These are phyloP conservation scores for Berghia stephanieae DNA, from an alignment of 1,140 invertebrate genomes.

Conservation along the genomic window DNA sequence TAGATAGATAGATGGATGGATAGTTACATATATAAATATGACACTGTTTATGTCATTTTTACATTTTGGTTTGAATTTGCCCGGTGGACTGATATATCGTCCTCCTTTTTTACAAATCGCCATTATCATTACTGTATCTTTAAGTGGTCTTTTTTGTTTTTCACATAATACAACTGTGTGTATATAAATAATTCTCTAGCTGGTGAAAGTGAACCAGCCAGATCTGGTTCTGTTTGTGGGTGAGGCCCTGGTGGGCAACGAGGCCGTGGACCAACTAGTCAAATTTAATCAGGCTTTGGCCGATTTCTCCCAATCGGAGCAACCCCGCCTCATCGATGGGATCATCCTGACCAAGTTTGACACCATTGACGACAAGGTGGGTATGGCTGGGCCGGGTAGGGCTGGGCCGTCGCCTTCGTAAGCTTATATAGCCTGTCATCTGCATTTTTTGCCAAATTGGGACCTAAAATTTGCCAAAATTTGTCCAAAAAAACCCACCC, in stretches of 20 bases:
- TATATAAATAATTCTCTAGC: conserved; percentile 60
- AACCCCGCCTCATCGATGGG: conserved; percentile 82
- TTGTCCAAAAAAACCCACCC: too few species aligned
- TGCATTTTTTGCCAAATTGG: too few species aligned
- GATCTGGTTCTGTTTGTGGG: conserved; percentile 99
- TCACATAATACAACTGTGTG: background rate
- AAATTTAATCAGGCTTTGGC: conserved; percentile 97
- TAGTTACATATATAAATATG: too few species aligned
- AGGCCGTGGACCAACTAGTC: conserved; percentile 98
- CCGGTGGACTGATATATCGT: too few species aligned
- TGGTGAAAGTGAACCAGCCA: conserved; percentile 90
- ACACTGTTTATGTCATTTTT: background rate
- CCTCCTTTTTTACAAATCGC: too few species aligned
- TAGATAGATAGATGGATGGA: too few species aligned
- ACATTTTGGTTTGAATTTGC: too few species aligned
- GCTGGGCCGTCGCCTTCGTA: too few species aligned
- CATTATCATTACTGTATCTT: too few species aligned
- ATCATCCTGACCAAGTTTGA: conserved; percentile 99
- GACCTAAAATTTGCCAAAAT: too few species aligned
- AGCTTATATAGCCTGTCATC: too few species aligned
- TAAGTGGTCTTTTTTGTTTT: background rate
- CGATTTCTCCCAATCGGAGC: conserved; percentile 62
- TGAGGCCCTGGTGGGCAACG: conserved; percentile 99
- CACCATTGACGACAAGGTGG: conserved; percentile 97
- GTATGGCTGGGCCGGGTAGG: too few species aligned